Percentiles rank a stretch among this genome's conserved stretches.
phyloP scores from a whole-genome alignment of 2,888 invertebrate genomes.

The Drosophila fulvimacula region DNA sequence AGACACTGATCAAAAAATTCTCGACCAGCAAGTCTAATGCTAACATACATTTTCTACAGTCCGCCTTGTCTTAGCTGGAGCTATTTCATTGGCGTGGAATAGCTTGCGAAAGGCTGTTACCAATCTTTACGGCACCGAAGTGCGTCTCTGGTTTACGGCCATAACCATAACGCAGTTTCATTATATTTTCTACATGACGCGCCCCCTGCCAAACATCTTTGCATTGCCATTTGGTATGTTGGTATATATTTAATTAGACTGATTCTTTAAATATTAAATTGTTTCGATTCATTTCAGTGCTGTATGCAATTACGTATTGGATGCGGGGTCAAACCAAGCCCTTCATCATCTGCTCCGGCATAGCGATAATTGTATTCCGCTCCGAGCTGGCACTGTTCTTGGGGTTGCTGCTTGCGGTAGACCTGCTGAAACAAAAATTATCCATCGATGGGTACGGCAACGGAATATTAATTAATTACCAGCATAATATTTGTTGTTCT shows the following conservation, averaged over 20 bases:
- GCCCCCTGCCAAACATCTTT: conserved; percentile 97
- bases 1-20: background rate
- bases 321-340: conserved; percentile 89
- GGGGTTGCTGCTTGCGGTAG: conserved; percentile 93
- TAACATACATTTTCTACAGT: conserved; percentile 87
- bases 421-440: conserved; percentile 90
- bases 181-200: conserved; percentile 97
- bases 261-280: background rate
- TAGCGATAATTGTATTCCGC: conserved; percentile 95
- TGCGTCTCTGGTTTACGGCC: conserved; percentile 92
- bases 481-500: background rate
- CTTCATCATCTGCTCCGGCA: conserved; percentile 94
- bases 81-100: conserved; percentile 91
- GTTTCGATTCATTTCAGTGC: conserved; percentile 87
- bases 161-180: conserved; percentile 98
- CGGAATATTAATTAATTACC: background rate
- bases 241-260: background rate
- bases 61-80: conserved; percentile 90
- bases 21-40: background rate
- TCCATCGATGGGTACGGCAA: conserved; percentile 87
- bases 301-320: conserved; percentile 94
- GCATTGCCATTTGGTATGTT: conserved; percentile 94
- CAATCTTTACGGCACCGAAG: conserved; percentile 91
- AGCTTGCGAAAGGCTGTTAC: conserved; percentile 90
- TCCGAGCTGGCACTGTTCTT: conserved; percentile 94